Evolutionary conservation across 2,888 invertebrate genomes (phyloP), one percentile per base, ranked within the genome.

Genomic region (Eristalis tenax): DNA sequence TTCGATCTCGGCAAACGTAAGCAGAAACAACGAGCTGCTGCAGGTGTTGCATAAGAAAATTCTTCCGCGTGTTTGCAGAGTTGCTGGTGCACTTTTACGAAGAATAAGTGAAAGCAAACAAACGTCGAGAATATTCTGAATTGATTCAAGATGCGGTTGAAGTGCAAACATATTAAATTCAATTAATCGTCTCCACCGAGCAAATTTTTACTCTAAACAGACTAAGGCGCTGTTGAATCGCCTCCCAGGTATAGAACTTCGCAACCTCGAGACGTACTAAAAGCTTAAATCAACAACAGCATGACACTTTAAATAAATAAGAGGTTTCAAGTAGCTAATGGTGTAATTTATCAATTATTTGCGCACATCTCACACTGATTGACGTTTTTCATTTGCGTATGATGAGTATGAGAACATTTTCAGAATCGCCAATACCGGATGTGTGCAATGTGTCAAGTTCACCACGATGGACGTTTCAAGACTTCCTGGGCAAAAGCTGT

Each of bases 381-480:
- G 26, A 59, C 59, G 26, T 28, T 50, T 18, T 18, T 50, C 13
- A 59, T 23, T 59, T 59, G 23, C 59, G 13, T 59, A 0, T 32
- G 32, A 32, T 32, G 32, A 32, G 32, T 2, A 22, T 64, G 68
- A 50, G 50, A 75, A 71, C 65, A 70, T 22, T 59, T 4, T 23
- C n/a, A 15, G 22, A 43, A 71, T 66, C 10, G 28, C 2, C 28
- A 13, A 28, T 79, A 76, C 84, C 84, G 84, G 84, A 80, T 84
- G 63, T 77, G 2, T 28, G 10, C n/a, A 71, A 40, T 59, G 43
- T 57, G 73, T 56, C 80, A 80, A 80, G 84, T 84, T 80, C 76
- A 80, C 40, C 50, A 22, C 23, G 83, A 65, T 23, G 73, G 43
- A 75, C 38, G 61, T 73, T 75, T 64, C 26, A 15, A 43, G 18